Conservation (phyloP, 53 echinoderm and acorn worm genomes). For the Paracentrotus lividus region DNA sequence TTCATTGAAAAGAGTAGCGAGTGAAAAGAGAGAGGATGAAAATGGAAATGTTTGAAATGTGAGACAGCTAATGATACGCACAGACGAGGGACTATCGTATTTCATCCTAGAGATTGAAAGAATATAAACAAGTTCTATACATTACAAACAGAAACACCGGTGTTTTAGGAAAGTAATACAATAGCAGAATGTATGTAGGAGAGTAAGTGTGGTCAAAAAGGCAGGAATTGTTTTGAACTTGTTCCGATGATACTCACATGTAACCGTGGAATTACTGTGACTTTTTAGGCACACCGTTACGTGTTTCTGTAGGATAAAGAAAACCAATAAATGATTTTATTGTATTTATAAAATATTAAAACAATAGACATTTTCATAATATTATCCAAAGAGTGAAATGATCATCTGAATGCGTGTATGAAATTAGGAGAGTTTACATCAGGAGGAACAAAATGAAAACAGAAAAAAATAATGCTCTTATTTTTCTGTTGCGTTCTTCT, state of each 20-base stretch:
- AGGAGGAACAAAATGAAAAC: no score
- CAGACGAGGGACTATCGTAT: neutral
- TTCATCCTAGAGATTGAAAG: slow-evolving; percentile 12
- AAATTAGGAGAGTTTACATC: no score
- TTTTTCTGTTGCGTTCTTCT: no score
- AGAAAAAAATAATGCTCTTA: no score
- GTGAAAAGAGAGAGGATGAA: neutral
- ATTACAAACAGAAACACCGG: neutral
- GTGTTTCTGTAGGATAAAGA: slow-evolving; percentile 37
- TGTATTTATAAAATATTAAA: no score
- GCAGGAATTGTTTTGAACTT: no score
- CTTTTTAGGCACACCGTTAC: slow-evolving; percentile 31
- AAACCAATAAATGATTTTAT: neutral
- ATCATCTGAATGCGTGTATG: no score
- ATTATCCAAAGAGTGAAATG: no score
- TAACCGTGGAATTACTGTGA: slow-evolving; percentile 37
- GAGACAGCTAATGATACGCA: neutral
- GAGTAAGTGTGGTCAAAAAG: neutral
- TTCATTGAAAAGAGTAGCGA: neutral
- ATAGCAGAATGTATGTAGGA: neutral
- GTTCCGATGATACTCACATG: slow-evolving; percentile 31
- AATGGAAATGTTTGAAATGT: slow-evolving; percentile 14
- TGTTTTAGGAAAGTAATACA: neutral
- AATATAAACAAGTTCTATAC: neutral
- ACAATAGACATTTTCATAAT: no score